phyloP scores from a whole-genome alignment of 1,140 invertebrate species.

The Triops cancriformis region DNA sequence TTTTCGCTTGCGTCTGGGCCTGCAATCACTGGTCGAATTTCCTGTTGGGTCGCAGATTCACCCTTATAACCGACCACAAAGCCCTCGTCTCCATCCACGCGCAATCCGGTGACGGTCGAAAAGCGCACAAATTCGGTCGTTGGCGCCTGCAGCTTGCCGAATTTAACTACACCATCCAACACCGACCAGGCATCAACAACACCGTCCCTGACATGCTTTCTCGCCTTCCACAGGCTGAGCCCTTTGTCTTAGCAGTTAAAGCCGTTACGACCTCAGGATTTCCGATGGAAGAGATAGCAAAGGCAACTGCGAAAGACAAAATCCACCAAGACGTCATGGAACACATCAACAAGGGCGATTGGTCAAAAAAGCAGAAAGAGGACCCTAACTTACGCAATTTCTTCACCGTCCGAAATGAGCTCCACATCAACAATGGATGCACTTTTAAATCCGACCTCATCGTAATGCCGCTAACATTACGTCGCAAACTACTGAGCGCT shows the following conservation, averaged over 20 bases:
- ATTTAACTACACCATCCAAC: not conserved
- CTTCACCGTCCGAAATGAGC: too few species aligned
- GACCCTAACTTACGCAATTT: too few species aligned
- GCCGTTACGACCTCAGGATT: not conserved
- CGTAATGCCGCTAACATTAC: not conserved
- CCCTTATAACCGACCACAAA: constrained; percentile 43
- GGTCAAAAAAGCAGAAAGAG: too few species aligned
- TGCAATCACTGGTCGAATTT: too few species aligned
- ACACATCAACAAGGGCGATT: too few species aligned
- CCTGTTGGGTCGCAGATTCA: constrained; percentile 43
- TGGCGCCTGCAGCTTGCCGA: too few species aligned
- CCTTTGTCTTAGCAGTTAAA: not conserved
- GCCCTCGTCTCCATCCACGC: constrained; percentile 40
- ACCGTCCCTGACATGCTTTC: not conserved
- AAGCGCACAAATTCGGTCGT: not conserved
- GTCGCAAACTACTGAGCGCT: not conserved
- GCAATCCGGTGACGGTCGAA: not conserved
- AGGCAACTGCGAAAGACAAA: not conserved
- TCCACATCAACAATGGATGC: not conserved
- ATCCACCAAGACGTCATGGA: too few species aligned
- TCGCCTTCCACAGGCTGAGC: not conserved
- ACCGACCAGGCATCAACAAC: not conserved
- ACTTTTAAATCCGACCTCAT: not conserved
- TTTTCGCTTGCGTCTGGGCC: constrained; percentile 21
- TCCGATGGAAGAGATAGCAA: not conserved